Base-by-base conservation (phyloP, 2,797 vertebrate species). In the Tinamus major region DNA sequence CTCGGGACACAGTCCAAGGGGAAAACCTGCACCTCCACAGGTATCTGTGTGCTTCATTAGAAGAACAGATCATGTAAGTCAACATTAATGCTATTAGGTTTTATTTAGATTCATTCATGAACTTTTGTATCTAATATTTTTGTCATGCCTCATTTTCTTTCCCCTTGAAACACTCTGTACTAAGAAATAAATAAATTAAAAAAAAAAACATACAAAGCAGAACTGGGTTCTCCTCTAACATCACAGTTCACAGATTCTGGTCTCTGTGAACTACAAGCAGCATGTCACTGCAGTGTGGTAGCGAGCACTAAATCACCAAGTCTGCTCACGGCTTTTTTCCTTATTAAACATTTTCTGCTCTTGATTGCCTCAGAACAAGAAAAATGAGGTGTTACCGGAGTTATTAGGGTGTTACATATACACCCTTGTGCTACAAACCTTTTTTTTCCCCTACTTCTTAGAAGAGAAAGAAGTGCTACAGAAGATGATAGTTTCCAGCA, bases 101-200 rank as follows among this genome's bases (percentile, higher is more conserved):
- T 64, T 79, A 37, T 69, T 65, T 77, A 39, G n/a, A 86, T 77
- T 84, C 0, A 39, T 63, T 81, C 86, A 84, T 58, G 81, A 93
- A 70, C 21, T 89, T 67, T 71, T 74, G 51, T 64, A 86, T 35
- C 56, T 92, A 79, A 23, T 46, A 86, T 35, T 90, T 72, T 33
- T 70, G 48, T 62, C 0, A 6, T 70, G 65, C 88, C 91, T 69
- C 21, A 62, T 92, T 90, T 78, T 71, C 37, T 62, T 70, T 89
- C 78, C 83, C 94, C 58, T 83, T 84, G 44, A 88, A 93, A 91
- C 49, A 81, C 63, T 65, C 41, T 61, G 70, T 8, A 81, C 58
- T 79, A 93, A 96, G 76, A 71, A 96, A 87, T 56, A 71, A 93
- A 87, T 58, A 71, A 93, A 89, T 49, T 41, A 13, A 41, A 61